Percentiles rank a stretch among this genome's conserved stretches.
Evolutionary conservation across 2,797 vertebrate genomes (phyloP).

Genomic region (Protonibea diacanthus): DNA sequence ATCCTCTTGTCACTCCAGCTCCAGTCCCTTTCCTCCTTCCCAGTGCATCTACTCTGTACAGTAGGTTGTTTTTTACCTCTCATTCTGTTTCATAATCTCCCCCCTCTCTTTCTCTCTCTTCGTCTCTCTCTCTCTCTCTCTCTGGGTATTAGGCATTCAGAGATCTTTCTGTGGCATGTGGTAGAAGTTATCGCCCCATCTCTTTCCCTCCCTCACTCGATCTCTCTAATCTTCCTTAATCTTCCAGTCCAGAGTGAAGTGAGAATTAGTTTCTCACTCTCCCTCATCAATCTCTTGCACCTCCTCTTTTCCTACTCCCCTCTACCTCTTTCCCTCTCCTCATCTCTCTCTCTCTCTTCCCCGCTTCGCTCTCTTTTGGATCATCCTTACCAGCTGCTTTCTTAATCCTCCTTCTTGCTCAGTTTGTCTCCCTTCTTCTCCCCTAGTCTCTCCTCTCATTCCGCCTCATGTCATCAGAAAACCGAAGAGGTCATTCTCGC

Average conservation of each 20-base stretch:
- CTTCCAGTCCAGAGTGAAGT: slow-evolving; percentile 87
- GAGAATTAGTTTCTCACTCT: slow-evolving; percentile 89
- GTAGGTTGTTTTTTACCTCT: slow-evolving; percentile 25
- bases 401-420: slow-evolving; percentile 72
- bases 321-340: slow-evolving; percentile 37
- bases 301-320: slow-evolving; percentile 60
- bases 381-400: slow-evolving; percentile 75
- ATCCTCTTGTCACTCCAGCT: slow-evolving; percentile 66
- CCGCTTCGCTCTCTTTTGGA: slow-evolving; percentile 46
- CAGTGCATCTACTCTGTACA: slow-evolving; percentile 11
- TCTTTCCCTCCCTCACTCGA: slow-evolving; percentile 78
- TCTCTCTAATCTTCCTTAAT: slow-evolving; percentile 88
- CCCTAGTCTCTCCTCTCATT: slow-evolving; percentile 53
- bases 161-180: slow-evolving; percentile 75
- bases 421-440: slow-evolving; percentile 58
- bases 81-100: slow-evolving; percentile 67
- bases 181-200: slow-evolving; percentile 80
- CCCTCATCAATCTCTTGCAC: slow-evolving; percentile 86
- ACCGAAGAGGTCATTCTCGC: slow-evolving; percentile 68
- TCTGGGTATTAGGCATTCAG: slow-evolving; percentile 76
- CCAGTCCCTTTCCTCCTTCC: slow-evolving; percentile 55
- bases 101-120: slow-evolving; percentile 58
- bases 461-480: slow-evolving; percentile 64
- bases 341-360: slow-evolving; percentile 19
- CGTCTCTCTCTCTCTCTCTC: slow-evolving; percentile 57